Evolutionary conservation across 1,140 invertebrate genomes (phyloP), one percentile per base, ranked within the genome.

Genomic region (Pogonus chalceus): DNA sequence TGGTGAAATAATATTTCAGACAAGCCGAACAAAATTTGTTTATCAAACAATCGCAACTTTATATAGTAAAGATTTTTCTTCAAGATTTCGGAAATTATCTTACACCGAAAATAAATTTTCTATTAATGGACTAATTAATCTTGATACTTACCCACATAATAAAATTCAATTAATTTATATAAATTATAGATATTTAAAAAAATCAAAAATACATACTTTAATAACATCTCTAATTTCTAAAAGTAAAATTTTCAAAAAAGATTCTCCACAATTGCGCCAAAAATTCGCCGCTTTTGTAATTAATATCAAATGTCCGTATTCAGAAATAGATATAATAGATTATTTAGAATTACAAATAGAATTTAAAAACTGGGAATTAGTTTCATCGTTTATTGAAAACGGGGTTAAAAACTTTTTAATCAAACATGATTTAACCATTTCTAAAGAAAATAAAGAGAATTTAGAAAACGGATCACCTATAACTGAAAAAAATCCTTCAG

Each of bases 161-260:
- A 67, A 73, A 53, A 63, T 76, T 18, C 79, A 82, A 60, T 81
- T 79, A 69, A 68, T 85, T 14, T 84, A 76, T 68, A 68, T 85
- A 1, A 85, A 85, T 68, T 76, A 76, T 56, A 66, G 76, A 60
- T 68, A 74, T 46, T 66, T 83, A n/a, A 56, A 69, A 35, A 74
- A 75, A 51, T 71, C 69, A 37, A 74, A 75, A 63, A 55, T 79
- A 20, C 76, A 78, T 59, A 76, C 75, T 60, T 62, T 76, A 23
- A 55, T 81, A 2, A 76, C 76, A 58, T 60, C 69, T 10, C 52
- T 69, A 20, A 64, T 81, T 20, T 55, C 56, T 4, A 72, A 69
- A 55, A 54, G 57, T 50, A 58, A 53, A 22, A 35, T 37, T 55
- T 26, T 56, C 23, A 31, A 56, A 22, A 37, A 54, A 50, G 64